phyloP scores from a whole-genome alignment of 2,888 invertebrate species.

The Deroplatys truncata region DNA sequence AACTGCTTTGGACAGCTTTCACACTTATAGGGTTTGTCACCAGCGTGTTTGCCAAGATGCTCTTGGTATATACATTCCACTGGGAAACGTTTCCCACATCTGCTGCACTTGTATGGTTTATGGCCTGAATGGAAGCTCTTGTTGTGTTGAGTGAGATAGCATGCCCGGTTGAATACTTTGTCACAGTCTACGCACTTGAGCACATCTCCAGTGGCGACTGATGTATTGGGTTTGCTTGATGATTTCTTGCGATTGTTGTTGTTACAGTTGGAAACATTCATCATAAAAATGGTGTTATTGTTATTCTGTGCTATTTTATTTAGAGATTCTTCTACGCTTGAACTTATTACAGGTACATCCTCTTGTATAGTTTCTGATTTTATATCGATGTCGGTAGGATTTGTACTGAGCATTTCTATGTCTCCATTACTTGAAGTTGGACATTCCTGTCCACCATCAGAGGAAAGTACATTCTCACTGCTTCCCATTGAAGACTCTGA shows the following conservation, averaged over 20 bases:
- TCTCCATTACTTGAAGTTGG: constrained; percentile 6
- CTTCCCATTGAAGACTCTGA: background rate
- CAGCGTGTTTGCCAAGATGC: constrained; percentile 73
- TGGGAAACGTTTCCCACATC: constrained; percentile 81
- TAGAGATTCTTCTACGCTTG: background rate
- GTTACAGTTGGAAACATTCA: background rate
- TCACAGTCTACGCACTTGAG: constrained; percentile 74
- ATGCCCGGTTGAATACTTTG: constrained; percentile 79
- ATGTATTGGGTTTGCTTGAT: constrained; percentile 35
- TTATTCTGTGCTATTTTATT: constrained; percentile 13
- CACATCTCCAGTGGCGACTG: constrained; percentile 36
- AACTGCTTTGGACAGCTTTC: constrained; percentile 81
- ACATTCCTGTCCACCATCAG: background rate
- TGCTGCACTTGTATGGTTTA: constrained; percentile 78
- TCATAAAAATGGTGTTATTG: background rate
- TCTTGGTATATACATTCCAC: constrained; percentile 65
- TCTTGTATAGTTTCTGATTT: background rate
- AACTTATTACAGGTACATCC: background rate
- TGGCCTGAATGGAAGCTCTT: constrained; percentile 85
- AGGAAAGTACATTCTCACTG: background rate
- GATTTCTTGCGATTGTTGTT: constrained; percentile 34
- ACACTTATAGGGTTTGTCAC: constrained; percentile 84
- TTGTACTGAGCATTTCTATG: background rate
- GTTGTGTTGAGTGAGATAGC: constrained; percentile 87
- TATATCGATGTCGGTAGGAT: background rate